A percentile compares a stretch with the other conserved stretches of the same genome.
Conservation (phyloP, 2,797 vertebrate genomes). For the Propithecus perrieri region DNA sequence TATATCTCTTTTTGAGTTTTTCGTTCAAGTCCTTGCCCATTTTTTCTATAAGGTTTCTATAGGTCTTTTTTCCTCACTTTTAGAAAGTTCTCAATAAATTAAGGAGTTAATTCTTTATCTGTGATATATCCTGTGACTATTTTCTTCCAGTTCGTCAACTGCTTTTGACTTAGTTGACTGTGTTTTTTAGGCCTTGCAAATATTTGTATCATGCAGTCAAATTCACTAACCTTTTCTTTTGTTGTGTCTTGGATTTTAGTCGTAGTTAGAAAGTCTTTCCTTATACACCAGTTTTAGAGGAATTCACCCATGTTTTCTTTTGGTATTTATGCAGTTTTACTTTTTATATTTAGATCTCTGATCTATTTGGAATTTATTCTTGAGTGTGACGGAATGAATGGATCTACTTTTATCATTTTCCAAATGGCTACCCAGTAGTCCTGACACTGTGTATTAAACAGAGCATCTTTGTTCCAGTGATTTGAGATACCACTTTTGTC, state of each 20-base stretch:
- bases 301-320: neutral
- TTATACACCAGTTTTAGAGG: neutral
- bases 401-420: neutral
- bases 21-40: neutral
- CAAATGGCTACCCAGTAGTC: neutral
- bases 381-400: neutral
- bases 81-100: neutral
- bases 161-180: neutral
- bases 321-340: neutral
- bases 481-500: neutral
- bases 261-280: neutral
- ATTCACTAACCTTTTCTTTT: neutral
- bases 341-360: neutral
- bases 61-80: neutral
- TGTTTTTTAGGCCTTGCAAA: neutral
- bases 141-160: neutral
- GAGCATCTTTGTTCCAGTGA: neutral
- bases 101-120: neutral
- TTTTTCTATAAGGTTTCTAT: neutral
- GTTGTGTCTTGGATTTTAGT: neutral
- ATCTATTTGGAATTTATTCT: neutral
- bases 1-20: neutral
- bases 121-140: neutral
- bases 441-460: neutral
- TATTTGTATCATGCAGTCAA: neutral